Conservation (phyloP, 2,888 invertebrate species). For the Galerucella pusilla region DNA sequence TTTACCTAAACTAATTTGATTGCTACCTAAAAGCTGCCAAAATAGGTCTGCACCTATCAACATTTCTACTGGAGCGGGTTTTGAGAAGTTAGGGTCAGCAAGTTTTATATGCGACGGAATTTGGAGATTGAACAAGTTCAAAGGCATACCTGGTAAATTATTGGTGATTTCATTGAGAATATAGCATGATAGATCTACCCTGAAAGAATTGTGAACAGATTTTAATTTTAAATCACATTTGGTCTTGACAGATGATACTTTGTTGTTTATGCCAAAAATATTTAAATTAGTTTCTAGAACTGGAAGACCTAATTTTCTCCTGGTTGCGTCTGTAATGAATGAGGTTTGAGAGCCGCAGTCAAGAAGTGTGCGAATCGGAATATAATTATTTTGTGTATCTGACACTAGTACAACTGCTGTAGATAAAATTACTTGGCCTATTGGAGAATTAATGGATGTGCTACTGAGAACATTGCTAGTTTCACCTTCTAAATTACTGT, state of each 20-base stretch:
- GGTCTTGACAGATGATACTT: slow-evolving; percentile 14
- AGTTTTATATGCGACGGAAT: slow-evolving; percentile 33
- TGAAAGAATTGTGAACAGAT: no score
- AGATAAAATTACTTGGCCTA: no score
- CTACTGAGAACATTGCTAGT: background rate
- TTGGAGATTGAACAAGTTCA: slow-evolving; percentile 14
- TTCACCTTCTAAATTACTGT: background rate
- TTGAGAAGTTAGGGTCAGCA: slow-evolving; percentile 26
- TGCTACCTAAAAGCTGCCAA: no score
- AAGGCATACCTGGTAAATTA: slow-evolving; percentile 13
- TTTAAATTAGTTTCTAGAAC: slow-evolving; percentile 20
- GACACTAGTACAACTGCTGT: no score
- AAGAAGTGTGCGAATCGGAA: slow-evolving; percentile 12
- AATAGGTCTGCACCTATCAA: no score
- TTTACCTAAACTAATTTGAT: slow-evolving; percentile 12
- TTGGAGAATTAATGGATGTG: background rate
- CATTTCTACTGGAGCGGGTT: slow-evolving; percentile 34
- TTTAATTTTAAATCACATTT: no score
- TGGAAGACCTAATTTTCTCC: slow-evolving; percentile 10
- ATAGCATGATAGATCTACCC: slow-evolving; percentile 26
- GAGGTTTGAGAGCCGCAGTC: slow-evolving; percentile 15
- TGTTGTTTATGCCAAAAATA: slow-evolving; percentile 26
- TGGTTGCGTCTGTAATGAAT: no score
- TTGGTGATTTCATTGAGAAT: slow-evolving; percentile 21
- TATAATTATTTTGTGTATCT: no score